Evolutionary conservation across 2,888 invertebrate genomes (phyloP), one percentile per base, ranked within the genome.

Genomic region (Notodonta ziczac): DNA sequence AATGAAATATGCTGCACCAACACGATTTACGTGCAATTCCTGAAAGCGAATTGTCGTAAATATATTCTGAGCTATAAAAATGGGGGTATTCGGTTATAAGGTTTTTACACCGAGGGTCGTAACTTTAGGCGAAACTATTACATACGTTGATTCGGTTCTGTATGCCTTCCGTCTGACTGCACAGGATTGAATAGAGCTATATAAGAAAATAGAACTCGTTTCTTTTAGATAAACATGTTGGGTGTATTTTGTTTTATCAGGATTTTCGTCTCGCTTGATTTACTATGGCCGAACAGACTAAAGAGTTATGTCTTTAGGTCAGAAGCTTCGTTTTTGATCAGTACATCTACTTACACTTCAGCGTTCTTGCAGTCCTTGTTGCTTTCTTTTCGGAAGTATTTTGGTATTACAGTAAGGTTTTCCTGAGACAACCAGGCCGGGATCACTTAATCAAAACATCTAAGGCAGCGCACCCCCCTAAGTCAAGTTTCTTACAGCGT

Each of bases 51-150:
- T 82, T 82, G 83, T 81, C 88, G 88, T 90, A 91, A 91, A 91
- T 89, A 88, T 88, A 90, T 90, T 88, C 87, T 71, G 65, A 74
- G 80, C 82, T 76, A 84, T 92, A 92, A 92, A 90, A 91, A 84
- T 83, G 70, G 80, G 56, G 84, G 86, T 84, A 86, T 88, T 87
- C 83, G 82, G 87, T 87, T 87, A 85, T 88, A 85, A 81, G 84
- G 83, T 86, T 88, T 86, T 88, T 89, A 87, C 86, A 86, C 81
- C 82, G 74, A 72, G 73, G 79, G 79, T 68, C 84, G 83, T 86
- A 83, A 85, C 83, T 79, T 76, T 69, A 76, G 72, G 69, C 69
- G 57, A 62, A 62, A 64, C 65, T 66, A 71, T 74, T 66, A 67
- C 67, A 59, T 69, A 63, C 60, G 65, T 69, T 66, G 60, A 56